These are phyloP conservation scores for Centruroides sculpturatus DNA, from an alignment of 1,140 invertebrate genomes.

Conservation along the genomic window DNA sequence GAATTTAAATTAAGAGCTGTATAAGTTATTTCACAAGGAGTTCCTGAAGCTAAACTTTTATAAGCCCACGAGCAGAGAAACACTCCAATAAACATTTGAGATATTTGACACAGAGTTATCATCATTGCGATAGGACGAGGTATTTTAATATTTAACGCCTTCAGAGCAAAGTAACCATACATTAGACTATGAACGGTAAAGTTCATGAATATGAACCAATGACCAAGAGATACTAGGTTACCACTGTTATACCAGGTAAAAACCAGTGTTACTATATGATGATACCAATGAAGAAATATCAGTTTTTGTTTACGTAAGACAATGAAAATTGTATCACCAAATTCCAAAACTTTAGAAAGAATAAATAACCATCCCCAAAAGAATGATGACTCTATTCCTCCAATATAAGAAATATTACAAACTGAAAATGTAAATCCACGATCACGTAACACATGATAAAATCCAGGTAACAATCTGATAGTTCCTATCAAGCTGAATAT, in stretches of 20 bases:
- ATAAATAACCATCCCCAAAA: conserved; percentile 96
- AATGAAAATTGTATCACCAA: conserved; percentile 96
- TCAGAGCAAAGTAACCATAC: conserved; percentile 91
- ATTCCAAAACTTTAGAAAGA: conserved; percentile 76
- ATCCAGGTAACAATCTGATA: conserved; percentile 68
- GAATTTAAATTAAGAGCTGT: conserved; percentile 29
- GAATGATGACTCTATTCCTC: conserved; percentile 70
- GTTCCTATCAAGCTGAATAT: conserved; percentile 87
- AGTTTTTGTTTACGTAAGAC: conserved; percentile 88
- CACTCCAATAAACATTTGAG: conserved; percentile 90
- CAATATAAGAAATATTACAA: conserved; percentile 79
- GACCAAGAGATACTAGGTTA: conserved; percentile 87
- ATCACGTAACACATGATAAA: conserved; percentile 66
- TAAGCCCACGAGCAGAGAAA: conserved; percentile 73
- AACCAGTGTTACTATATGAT: conserved; percentile 54
- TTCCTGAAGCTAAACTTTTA: conserved; percentile 26
- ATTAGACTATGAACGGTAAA: conserved; percentile 94
- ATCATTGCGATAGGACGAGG: conserved; percentile 71
- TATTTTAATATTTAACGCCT: conserved; percentile 70
- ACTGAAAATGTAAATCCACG: conserved; percentile 87
- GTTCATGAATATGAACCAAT: conserved; percentile 98
- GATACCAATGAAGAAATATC: conserved; percentile 93
- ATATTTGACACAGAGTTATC: conserved; percentile 79
- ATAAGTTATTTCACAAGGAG: conserved; percentile 28
- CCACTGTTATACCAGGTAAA: conserved; percentile 97